Base-by-base conservation (phyloP, 1,140 invertebrate genomes). In the Muscidifurax raptorellus region DNA sequence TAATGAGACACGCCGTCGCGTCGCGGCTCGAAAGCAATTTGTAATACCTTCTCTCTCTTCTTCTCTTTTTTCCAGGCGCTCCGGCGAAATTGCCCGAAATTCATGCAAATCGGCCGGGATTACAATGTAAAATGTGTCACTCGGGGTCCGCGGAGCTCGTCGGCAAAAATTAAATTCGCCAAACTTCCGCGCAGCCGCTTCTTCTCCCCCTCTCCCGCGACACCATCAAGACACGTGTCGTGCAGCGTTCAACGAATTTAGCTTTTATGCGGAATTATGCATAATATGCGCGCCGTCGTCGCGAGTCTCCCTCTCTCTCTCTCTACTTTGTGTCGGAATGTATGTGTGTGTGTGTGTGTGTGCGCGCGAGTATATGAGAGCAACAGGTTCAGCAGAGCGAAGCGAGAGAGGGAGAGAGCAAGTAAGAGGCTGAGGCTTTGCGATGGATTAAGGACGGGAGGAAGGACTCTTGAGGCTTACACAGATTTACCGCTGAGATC, bases 361-460 rank as follows among this genome's bases (percentile, higher is more conserved):
- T 12, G 72, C 10, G 36, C n/a, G 72, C 1, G 36, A 4, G 72
- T 44, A 18, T 27, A 28, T 5, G n/a, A 22, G 67, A 67, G 83
- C 83, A 80, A 84, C 76, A 80, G 77, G 76, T 79, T 80, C 22
- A 5, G 52, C 7, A 47, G 18, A 78, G 59, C 36, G 59, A 25
- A 69, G 27, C 25, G 28, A 30, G 10, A 40, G 25, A 5, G 15
- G 6, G 22, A 44, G 67, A 18, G 59, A 66, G 44, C 83, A 88
- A 86, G 88, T 90, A 90, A 90, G 89, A 89, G 88, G 88, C 90
- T 89, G 88, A 90, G 88, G 88, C 86, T 89, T 88, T 88, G 86
- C 86, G 83, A 89, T 90, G 91, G 90, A 92, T 92, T 91, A 91
- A 91, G 90, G 90, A 88, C 40, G 86, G 86, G 67, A 85, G 77